Evolutionary conservation across 92 coral and sea anemone species (phyloP).

Genomic region (Pocillopora meandrina): DNA sequence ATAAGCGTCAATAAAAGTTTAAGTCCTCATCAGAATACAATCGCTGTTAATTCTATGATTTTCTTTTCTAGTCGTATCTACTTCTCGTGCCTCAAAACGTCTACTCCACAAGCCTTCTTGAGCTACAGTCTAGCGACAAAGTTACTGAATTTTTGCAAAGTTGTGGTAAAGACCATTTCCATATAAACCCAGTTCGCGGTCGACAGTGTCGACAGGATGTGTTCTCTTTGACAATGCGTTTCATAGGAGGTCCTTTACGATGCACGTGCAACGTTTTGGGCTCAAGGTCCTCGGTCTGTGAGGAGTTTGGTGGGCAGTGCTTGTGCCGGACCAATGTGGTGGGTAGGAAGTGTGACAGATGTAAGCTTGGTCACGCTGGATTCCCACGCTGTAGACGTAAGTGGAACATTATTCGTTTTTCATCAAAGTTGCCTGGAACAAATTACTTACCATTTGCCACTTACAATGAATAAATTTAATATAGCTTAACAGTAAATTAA

Average conservation of each 20-base stretch:
- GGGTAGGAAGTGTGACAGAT: slow-evolving; percentile 84
- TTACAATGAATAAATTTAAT: no score
- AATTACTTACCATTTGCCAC: not conserved
- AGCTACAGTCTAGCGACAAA: slow-evolving; percentile 64
- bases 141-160: slow-evolving; percentile 64
- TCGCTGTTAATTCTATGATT: not conserved
- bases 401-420: slow-evolving; percentile 17
- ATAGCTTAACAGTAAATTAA: no score
- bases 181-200: slow-evolving; percentile 51
- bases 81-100: slow-evolving; percentile 66
- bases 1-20: no score
- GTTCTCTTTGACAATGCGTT: slow-evolving; percentile 78
- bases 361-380: slow-evolving; percentile 78
- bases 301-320: slow-evolving; percentile 89
- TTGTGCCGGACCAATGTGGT: slow-evolving; percentile 74
- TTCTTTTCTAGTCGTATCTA: slow-evolving; percentile 56
- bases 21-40: not conserved
- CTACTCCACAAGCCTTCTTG: slow-evolving; percentile 60
- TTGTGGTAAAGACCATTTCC: slow-evolving; percentile 78
- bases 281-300: slow-evolving; percentile 69
- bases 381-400: slow-evolving; percentile 93
- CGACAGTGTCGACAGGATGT: slow-evolving; percentile 63
- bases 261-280: slow-evolving; percentile 83
- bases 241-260: slow-evolving; percentile 65
- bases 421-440: not conserved